Percentiles rank a stretch among this genome's conserved stretches.
Conservation (phyloP, 2,797 vertebrate species). For the Semotilus atromaculatus region DNA sequence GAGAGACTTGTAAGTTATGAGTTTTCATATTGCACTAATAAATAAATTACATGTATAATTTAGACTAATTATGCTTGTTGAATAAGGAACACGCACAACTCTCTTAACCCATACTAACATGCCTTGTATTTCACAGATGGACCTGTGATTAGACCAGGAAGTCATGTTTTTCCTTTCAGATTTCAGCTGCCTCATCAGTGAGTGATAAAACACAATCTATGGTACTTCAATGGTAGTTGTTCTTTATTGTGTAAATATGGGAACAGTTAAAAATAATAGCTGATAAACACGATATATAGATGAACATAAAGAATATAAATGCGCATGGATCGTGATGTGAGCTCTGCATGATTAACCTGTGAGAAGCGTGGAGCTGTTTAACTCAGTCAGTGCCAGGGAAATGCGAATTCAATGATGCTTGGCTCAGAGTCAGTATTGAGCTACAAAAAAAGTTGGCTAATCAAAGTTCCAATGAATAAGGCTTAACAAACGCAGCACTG, state of each 20-base stretch:
- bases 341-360: too few species aligned
- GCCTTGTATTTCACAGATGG: constrained; percentile 64
- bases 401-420: too few species aligned
- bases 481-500: too few species aligned
- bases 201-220: constrained; percentile 67
- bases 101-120: neutral
- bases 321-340: too few species aligned
- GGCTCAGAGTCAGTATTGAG: too few species aligned
- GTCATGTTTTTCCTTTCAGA: constrained; percentile 89
- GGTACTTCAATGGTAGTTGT: neutral
- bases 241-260: neutral
- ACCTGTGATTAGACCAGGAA: constrained; percentile 78
- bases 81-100: neutral
- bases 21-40: neutral
- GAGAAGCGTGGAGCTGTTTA: too few species aligned
- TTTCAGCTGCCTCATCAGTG: constrained; percentile 89
- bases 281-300: neutral
- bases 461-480: too few species aligned
- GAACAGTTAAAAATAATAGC: neutral
- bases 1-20: constrained; percentile 55
- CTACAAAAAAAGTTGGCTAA: too few species aligned
- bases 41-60: neutral
- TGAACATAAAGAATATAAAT: too few species aligned
- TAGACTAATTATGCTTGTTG: neutral
- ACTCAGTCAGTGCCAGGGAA: too few species aligned